Evolutionary conservation across 1,140 invertebrate species (phyloP).

Genomic region (Drosophila malerkotliana): DNA sequence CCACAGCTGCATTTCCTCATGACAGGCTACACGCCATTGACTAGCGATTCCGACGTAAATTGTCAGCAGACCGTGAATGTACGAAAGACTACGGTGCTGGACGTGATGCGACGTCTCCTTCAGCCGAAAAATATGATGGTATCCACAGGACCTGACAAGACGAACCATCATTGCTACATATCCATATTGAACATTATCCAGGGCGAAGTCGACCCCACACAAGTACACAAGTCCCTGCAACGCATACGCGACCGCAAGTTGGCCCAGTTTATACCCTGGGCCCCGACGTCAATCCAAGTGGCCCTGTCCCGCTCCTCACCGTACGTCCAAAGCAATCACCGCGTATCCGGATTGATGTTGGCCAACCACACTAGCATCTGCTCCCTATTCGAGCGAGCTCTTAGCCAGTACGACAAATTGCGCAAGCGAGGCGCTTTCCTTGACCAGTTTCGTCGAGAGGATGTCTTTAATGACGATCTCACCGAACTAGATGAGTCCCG

Average conservation of each 20-base stretch:
- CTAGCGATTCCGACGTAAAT: constrained; percentile 89
- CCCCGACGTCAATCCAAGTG: constrained; percentile 98
- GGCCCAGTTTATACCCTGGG: constrained; percentile 99
- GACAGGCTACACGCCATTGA: constrained; percentile 99
- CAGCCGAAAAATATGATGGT: constrained; percentile 99
- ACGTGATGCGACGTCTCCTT: constrained; percentile 88
- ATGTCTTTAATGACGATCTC: constrained; percentile 95
- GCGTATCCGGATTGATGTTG: constrained; percentile 98
- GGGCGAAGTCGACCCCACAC: constrained; percentile 82
- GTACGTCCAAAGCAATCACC: constrained; percentile 96
- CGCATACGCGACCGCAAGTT: constrained; percentile 97
- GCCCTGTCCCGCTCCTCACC: constrained; percentile 97
- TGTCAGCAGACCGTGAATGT: constrained; percentile 62
- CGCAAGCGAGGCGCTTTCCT: constrained; percentile 97
- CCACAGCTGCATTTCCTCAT: constrained; percentile 99
- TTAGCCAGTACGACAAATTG: constrained; percentile 97
- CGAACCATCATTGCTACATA: constrained; percentile 97
- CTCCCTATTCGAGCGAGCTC: constrained; percentile 88
- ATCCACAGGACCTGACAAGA: constrained; percentile 95
- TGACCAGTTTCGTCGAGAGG: constrained; percentile 97
- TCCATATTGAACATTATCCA: constrained; percentile 99
- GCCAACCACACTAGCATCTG: constrained; percentile 99
- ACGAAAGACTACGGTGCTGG: constrained; percentile 80
- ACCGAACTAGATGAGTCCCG: constrained; percentile 96
- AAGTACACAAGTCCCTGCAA: constrained; percentile 87